Percentiles rank a stretch among this genome's conserved stretches.
These are phyloP conservation scores for Petrocephalus zakoni DNA, from an alignment of 2,113 vertebrate genomes.

Conservation along the genomic window DNA sequence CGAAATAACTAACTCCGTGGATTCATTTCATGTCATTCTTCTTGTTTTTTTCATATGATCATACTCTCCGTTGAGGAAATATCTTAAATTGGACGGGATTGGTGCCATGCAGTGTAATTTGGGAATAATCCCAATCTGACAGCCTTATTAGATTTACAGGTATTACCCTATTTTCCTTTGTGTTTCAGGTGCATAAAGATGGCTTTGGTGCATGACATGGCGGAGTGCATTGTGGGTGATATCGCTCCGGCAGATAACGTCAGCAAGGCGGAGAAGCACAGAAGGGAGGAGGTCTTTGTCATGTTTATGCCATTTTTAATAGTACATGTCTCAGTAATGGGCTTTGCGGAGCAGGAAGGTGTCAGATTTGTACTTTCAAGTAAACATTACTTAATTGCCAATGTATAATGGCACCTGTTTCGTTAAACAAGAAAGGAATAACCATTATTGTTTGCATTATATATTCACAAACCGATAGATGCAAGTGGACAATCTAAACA, in stretches of 20 bases:
- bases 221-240: slow-evolving; percentile 96
- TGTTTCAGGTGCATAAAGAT: slow-evolving; percentile 79
- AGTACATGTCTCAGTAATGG: neutral
- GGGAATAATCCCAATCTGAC: neutral
- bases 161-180: neutral
- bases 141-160: neutral
- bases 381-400: neutral
- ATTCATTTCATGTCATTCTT: neutral
- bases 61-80: neutral
- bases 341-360: neutral
- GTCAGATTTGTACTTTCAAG: neutral
- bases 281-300: slow-evolving; percentile 72
- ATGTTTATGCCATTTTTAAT: neutral
- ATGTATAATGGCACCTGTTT: neutral
- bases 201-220: slow-evolving; percentile 93
- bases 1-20: neutral
- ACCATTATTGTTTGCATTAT: neutral
- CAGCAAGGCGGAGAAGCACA: slow-evolving; percentile 90
- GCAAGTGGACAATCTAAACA: neutral
- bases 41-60: neutral
- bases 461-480: neutral
- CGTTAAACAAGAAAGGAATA: neutral
- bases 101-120: neutral
- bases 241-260: slow-evolving; percentile 93
- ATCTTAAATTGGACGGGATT: neutral